phyloP scores from a whole-genome alignment of 2,797 vertebrate genomes.

The Darevskia mixta region DNA sequence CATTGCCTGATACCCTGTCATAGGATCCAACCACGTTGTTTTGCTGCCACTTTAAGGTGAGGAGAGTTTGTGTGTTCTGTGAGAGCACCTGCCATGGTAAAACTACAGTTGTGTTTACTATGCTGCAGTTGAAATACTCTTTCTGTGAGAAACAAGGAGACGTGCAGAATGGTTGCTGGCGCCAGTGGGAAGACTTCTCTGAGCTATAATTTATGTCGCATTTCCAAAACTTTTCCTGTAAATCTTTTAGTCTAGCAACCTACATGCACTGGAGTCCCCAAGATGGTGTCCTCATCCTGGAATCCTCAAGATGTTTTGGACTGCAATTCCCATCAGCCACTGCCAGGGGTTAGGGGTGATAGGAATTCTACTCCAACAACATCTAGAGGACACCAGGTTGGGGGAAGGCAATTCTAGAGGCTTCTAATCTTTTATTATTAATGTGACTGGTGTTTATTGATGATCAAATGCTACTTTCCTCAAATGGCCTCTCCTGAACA shows the following conservation, averaged over 20 bases:
- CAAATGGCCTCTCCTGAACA: conserved; percentile 36
- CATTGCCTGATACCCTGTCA: too few relatives aligned
- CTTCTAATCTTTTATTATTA: not conserved
- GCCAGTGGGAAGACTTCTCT: not conserved
- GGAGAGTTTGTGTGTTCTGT: not conserved
- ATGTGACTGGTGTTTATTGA: conserved; percentile 26
- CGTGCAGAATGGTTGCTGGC: not conserved
- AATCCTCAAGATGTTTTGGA: not conserved
- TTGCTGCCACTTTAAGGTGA: not conserved
- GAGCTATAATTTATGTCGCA: not conserved
- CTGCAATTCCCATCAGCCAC: not conserved
- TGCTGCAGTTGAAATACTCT: not conserved
- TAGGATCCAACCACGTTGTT: not conserved
- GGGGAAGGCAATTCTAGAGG: not conserved
- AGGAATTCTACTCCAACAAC: not conserved
- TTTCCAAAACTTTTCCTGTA: not conserved
- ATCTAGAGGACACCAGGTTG: not conserved
- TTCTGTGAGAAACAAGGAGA: not conserved
- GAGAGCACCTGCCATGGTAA: not conserved
- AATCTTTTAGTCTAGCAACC: not conserved
- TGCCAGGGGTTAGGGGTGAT: not conserved
- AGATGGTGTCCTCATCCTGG: not conserved
- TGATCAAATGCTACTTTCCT: conserved; percentile 27
- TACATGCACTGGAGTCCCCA: not conserved
- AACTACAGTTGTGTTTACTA: not conserved